phyloP scores from a whole-genome alignment of 2,113 vertebrate genomes.

The Progne subis region DNA sequence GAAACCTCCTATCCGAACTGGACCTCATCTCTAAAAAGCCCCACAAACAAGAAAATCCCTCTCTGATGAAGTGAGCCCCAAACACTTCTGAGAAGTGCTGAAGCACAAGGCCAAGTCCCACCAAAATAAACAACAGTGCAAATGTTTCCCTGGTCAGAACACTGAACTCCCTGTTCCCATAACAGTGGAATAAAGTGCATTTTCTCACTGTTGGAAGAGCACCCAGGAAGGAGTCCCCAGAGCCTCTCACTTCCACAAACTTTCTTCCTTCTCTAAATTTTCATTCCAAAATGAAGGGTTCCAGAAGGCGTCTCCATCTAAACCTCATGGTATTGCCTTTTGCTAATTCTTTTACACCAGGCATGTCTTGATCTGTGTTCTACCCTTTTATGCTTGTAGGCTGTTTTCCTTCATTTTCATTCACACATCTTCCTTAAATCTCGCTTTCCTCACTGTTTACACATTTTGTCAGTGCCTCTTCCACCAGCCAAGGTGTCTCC shows the following conservation, averaged over 20 bases:
- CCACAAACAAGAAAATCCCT: background rate
- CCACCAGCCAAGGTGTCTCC: background rate
- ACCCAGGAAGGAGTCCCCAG: background rate
- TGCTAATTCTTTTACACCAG: background rate
- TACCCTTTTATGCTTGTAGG: background rate
- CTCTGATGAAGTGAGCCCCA: background rate
- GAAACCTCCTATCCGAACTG: background rate
- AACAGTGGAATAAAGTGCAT: background rate
- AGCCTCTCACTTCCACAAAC: background rate
- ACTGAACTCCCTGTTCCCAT: background rate
- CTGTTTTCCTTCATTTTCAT: conserved; percentile 7
- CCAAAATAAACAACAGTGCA: background rate
- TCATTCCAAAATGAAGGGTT: background rate
- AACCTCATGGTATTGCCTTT: background rate
- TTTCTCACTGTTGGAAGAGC: background rate
- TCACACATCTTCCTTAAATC: background rate
- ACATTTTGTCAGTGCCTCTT: background rate
- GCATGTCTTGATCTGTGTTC: background rate
- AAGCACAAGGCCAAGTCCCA: background rate
- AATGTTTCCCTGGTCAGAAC: background rate
- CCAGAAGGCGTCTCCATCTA: background rate
- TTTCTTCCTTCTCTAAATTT: background rate
- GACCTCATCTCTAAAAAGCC: background rate
- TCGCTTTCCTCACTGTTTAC: background rate
- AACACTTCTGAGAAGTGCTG: background rate